Conservation (phyloP, 2,888 invertebrate species). For the Noctua pronuba region DNA sequence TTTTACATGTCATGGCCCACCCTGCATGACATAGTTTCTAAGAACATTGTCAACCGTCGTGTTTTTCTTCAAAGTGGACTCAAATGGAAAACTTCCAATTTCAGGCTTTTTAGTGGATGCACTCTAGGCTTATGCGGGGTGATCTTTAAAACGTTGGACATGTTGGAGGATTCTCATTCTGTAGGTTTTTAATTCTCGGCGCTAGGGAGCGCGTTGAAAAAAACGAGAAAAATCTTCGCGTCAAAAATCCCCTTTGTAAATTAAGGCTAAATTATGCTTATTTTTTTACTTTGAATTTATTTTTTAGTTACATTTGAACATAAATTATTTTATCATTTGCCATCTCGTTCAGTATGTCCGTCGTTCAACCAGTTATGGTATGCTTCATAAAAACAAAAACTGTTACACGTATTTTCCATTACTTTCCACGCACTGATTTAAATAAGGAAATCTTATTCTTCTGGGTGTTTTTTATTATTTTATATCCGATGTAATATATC, state of each 20-base stretch:
- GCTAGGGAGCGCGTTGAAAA: background rate
- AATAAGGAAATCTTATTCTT: background rate
- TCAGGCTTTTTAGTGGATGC: constrained; percentile 11
- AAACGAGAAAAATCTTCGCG: background rate
- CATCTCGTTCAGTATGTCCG: background rate
- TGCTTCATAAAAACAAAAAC: constrained; percentile 3
- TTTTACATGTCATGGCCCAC: constrained; percentile 10
- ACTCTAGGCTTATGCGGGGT: background rate
- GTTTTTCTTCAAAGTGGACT: background rate
- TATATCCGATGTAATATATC: background rate
- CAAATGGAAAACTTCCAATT: background rate
- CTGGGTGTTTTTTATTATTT: background rate
- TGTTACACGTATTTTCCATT: background rate
- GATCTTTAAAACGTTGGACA: background rate
- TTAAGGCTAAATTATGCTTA: background rate
- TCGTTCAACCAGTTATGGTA: constrained; percentile 9
- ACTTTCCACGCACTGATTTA: constrained; percentile 9
- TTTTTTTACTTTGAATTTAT: background rate
- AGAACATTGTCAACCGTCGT: background rate
- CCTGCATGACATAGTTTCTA: background rate
- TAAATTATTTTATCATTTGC: background rate
- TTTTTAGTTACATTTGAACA: background rate
- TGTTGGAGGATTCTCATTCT: background rate
- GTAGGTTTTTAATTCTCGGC: background rate
- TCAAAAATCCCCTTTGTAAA: background rate